Evolutionary conservation across 2,113 vertebrate species (phyloP).

Genomic region (Oreochromis tanganicae): DNA sequence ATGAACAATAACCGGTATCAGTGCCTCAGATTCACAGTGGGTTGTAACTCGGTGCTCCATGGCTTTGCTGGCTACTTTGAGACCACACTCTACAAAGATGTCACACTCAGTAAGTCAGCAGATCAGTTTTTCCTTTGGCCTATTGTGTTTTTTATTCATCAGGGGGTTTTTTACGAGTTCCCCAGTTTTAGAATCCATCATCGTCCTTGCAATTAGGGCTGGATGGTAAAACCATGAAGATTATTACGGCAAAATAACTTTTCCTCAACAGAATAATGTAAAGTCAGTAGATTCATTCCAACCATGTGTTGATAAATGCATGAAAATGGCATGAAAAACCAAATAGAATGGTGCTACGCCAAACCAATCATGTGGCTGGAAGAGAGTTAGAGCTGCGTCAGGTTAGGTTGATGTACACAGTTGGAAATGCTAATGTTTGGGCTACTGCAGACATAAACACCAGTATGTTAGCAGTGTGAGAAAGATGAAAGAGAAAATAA

Average conservation of each 20-base stretch:
- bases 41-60: slow-evolving; percentile 86
- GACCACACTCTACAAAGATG: slow-evolving; percentile 84
- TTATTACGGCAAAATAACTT: not conserved
- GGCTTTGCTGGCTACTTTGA: slow-evolving; percentile 93
- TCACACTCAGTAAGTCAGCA: slow-evolving; percentile 82
- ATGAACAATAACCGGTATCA: slow-evolving; percentile 89
- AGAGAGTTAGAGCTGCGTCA: not conserved
- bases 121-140: not conserved
- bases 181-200: not conserved
- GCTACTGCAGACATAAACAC: rapidly evolving
- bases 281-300: not conserved
- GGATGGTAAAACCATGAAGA: not conserved
- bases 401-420: not conserved
- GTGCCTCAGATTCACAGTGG: slow-evolving; percentile 78
- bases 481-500: not conserved
- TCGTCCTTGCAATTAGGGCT: rapidly evolving
- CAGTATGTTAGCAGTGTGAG: not conserved
- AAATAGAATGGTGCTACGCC: rapidly evolving
- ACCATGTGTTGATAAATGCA: not conserved
- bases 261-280: not conserved
- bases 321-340: not conserved
- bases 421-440: not conserved
- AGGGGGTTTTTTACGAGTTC: rapidly evolving
- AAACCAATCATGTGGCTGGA: not conserved
- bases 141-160: not conserved